phyloP scores from a whole-genome alignment of 2,888 invertebrate genomes.

The Andrena trimmerana region DNA sequence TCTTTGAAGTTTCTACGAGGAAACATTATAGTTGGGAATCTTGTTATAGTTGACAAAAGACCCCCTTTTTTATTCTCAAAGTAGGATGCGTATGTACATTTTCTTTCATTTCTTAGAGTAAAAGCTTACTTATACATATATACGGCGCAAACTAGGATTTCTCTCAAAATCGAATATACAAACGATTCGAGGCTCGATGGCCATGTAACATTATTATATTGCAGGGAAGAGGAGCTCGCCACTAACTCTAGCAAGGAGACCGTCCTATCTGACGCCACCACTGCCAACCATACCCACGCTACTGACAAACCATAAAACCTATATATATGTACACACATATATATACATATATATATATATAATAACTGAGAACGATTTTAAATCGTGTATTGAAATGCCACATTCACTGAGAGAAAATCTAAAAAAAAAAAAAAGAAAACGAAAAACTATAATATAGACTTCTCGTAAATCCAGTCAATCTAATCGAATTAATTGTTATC shows the following conservation, averaged over 20 bases:
- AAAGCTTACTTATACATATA: constrained; percentile 36
- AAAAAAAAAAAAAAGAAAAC: constrained; percentile 13
- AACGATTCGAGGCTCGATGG: constrained; percentile 73
- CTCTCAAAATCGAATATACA: constrained; percentile 52
- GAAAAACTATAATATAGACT: constrained; percentile 44
- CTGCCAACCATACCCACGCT: constrained; percentile 82
- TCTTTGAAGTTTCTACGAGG: neutral
- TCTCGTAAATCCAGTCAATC: constrained; percentile 50
- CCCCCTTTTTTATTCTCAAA: constrained; percentile 24
- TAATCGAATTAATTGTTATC: constrained; percentile 65
- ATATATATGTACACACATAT: constrained; percentile 27
- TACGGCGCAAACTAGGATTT: constrained; percentile 52
- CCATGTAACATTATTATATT: constrained; percentile 83
- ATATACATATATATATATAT: constrained; percentile 12
- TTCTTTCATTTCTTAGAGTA: constrained; percentile 33
- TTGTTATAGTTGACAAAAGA: neutral
- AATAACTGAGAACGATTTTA: constrained; percentile 56
- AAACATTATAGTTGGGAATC: constrained; percentile 13
- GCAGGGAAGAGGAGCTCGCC: constrained; percentile 84
- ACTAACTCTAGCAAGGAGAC: constrained; percentile 85
- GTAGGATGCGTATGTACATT: constrained; percentile 49
- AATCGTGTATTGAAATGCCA: constrained; percentile 55
- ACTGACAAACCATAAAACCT: constrained; percentile 78
- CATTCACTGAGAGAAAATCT: constrained; percentile 46
- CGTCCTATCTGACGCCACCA: constrained; percentile 83